phyloP scores from a whole-genome alignment of 2,113 vertebrate species.

The Callocephalon fimbriatum region DNA sequence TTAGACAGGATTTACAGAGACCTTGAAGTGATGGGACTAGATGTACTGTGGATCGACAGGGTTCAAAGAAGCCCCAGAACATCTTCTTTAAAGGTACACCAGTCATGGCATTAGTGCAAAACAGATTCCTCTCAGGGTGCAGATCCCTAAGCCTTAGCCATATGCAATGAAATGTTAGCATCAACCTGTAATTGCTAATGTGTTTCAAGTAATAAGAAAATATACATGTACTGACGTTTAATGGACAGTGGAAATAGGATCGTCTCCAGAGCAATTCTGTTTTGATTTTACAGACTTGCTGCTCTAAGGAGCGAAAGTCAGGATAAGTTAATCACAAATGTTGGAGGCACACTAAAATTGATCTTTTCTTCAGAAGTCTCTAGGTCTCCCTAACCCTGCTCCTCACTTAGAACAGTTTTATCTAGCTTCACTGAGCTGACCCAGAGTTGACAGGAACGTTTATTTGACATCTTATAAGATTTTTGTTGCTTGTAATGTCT shows the following conservation, averaged over 20 bases:
- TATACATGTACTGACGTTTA: background rate
- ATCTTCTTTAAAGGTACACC: background rate
- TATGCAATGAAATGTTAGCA: background rate
- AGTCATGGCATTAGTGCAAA: background rate
- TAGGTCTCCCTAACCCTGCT: background rate
- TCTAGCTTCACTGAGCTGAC: background rate
- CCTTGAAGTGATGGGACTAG: background rate
- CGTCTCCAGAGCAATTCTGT: background rate
- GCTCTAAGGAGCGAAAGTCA: background rate
- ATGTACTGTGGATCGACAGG: background rate
- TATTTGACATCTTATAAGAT: background rate
- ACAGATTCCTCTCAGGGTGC: background rate
- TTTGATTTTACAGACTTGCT: background rate
- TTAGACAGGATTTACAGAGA: background rate
- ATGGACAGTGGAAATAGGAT: background rate
- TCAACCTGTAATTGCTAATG: background rate
- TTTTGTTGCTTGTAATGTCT: background rate
- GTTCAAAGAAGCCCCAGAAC: background rate
- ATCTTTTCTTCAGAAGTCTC: background rate
- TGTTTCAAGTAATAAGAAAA: background rate
- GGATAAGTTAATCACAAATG: background rate
- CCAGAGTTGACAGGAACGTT: background rate
- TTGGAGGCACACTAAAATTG: background rate
- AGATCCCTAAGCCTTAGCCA: background rate
- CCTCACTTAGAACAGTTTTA: background rate